Conservation (phyloP, 1,140 invertebrate species). For the Triops cancriformis region DNA sequence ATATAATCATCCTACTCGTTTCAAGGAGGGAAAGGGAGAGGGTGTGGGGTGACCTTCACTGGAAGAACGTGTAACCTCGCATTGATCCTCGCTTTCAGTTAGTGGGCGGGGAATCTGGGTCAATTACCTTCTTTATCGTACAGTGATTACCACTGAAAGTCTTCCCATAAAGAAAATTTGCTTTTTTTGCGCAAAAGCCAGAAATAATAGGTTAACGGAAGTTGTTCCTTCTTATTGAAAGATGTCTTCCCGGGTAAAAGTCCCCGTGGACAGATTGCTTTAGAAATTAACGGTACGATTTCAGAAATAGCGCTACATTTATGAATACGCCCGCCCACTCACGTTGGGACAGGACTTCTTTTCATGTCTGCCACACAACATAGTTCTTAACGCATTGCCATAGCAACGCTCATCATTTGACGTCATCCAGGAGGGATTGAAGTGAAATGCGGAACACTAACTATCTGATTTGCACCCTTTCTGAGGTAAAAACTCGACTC, state of each 20-base stretch:
- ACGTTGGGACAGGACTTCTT: not conserved
- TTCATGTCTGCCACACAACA: not conserved
- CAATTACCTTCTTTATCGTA: not conserved
- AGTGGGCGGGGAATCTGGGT: not conserved
- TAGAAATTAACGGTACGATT: not conserved
- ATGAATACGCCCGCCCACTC: not conserved
- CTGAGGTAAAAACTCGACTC: not conserved
- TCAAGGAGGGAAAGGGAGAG: not conserved
- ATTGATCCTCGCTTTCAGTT: constrained; percentile 4
- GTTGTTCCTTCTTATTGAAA: too few relatives aligned
- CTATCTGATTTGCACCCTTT: not conserved
- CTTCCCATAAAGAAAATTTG: too few relatives aligned
- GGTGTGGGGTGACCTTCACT: not conserved
- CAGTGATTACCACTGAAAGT: not conserved
- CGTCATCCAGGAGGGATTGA: not conserved
- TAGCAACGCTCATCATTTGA: not conserved
- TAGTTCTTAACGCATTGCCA: not conserved
- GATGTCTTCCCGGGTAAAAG: too few relatives aligned
- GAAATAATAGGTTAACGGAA: too few relatives aligned
- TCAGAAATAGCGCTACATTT: not conserved
- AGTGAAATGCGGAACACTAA: not conserved
- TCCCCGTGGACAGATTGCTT: too few relatives aligned
- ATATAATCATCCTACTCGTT: not conserved
- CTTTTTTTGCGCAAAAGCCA: too few relatives aligned
- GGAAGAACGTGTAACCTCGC: not conserved